Percentiles rank a stretch among this genome's conserved stretches.
These are phyloP conservation scores for Simalia tracyae DNA, from an alignment of 2,797 vertebrate genomes.

Conservation along the genomic window DNA sequence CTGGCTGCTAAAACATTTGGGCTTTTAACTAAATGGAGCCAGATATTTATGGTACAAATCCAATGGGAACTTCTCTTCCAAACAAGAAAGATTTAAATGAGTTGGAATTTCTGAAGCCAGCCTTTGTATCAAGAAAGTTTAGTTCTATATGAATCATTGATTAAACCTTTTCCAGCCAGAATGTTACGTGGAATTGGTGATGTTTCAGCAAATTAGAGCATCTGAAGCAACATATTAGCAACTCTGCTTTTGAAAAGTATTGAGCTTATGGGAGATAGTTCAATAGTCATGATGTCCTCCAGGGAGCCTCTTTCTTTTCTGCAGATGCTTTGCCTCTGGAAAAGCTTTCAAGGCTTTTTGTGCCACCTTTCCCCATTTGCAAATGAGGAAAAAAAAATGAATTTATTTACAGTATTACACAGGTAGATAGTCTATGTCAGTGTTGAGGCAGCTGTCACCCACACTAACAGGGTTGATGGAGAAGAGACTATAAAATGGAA, in stretches of 20 bases:
- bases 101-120: not conserved
- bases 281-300: not conserved
- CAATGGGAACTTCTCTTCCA: not conserved
- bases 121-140: not conserved
- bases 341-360: not conserved
- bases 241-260: not conserved
- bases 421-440: not conserved
- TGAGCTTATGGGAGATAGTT: not conserved
- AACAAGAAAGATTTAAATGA: constrained; percentile 5
- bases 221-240: not conserved
- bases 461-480: not conserved
- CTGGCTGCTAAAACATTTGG: not conserved
- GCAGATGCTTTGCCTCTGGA: not conserved
- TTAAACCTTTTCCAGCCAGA: not conserved
- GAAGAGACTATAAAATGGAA: not conserved
- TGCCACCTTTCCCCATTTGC: not conserved
- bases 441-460: not conserved
- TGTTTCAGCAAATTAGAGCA: not conserved
- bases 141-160: not conserved
- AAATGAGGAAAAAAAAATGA: not conserved
- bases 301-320: not conserved
- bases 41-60: not conserved
- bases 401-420: not conserved
- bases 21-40: not conserved
- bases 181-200: not conserved